These are phyloP conservation scores for Oxystoma pomonae DNA, from an alignment of 2,888 invertebrate species.

Conservation along the genomic window DNA sequence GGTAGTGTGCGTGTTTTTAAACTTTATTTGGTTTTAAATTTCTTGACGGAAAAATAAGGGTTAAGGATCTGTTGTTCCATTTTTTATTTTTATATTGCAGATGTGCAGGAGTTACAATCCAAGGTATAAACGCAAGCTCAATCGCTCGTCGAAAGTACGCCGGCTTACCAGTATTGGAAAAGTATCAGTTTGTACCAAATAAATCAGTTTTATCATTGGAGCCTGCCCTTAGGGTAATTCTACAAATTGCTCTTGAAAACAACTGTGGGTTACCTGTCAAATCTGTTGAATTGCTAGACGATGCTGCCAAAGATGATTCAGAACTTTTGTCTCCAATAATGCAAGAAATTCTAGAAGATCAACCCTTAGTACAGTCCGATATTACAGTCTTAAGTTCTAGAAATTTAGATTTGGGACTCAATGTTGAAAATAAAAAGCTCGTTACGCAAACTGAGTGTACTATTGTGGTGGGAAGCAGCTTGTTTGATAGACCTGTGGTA, in stretches of 20 bases:
- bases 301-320: conserved; percentile 37
- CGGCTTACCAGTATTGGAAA: conserved; percentile 73
- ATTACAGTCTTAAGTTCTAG: conserved; percentile 50
- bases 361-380: conserved; percentile 67
- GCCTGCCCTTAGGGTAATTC: conserved; percentile 53
- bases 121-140: conserved; percentile 71
- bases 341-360: conserved; percentile 58
- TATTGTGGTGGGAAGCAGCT: conserved; percentile 38
- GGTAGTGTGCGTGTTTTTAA: too few relatives aligned
- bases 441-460: conserved; percentile 35
- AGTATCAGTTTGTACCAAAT: conserved; percentile 69
- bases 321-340: conserved; percentile 53
- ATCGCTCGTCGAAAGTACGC: conserved; percentile 66
- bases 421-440: conserved; percentile 60
- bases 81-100: conserved; percentile 44
- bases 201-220: conserved; percentile 27
- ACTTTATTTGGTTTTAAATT: too few relatives aligned
- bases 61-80: too few relatives aligned
- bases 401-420: conserved; percentile 47
- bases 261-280: conserved; percentile 50
- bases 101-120: conserved; percentile 73
- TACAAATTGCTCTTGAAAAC: conserved; percentile 74
- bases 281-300: conserved; percentile 33
- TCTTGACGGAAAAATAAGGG: too few relatives aligned
- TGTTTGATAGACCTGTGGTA: conserved; percentile 52